Percentiles rank a stretch among this genome's conserved stretches.
Conservation (phyloP, 2,888 invertebrate species). For the Agonopterix subpropinquella region DNA sequence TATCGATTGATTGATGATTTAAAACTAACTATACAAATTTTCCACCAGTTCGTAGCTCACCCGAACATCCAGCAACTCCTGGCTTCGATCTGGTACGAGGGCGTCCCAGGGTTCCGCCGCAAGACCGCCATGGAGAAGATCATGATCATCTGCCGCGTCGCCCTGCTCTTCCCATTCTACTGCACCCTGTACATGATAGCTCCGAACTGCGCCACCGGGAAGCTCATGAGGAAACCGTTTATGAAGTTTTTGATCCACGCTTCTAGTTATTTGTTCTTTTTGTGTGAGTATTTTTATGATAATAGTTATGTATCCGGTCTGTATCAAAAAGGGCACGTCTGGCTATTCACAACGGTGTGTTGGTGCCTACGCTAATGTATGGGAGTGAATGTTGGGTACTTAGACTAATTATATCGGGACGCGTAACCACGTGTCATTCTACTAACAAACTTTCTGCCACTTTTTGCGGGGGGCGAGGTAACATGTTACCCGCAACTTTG, state of each 20-base stretch:
- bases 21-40: neutral
- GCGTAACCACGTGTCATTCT: too few relatives aligned
- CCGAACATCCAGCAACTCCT: constrained; percentile 95
- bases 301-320: too few relatives aligned
- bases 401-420: too few relatives aligned
- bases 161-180: constrained; percentile 90
- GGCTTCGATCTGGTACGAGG: constrained; percentile 96
- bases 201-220: constrained; percentile 87
- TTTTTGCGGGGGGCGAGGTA: too few relatives aligned
- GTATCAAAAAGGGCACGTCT: too few relatives aligned
- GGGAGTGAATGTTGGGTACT: too few relatives aligned
- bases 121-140: constrained; percentile 84
- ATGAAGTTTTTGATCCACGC: constrained; percentile 98
- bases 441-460: too few relatives aligned
- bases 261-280: constrained; percentile 94
- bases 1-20: too few relatives aligned
- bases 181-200: constrained; percentile 89
- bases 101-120: constrained; percentile 93
- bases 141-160: constrained; percentile 83
- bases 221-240: constrained; percentile 93
- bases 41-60: constrained; percentile 90
- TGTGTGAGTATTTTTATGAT: constrained; percentile 80
- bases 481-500: too few relatives aligned
- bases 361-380: too few relatives aligned
- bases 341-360: too few relatives aligned